These are phyloP conservation scores for Frieseomelitta varia DNA, from an alignment of 1,140 invertebrate genomes.

Conservation along the genomic window DNA sequence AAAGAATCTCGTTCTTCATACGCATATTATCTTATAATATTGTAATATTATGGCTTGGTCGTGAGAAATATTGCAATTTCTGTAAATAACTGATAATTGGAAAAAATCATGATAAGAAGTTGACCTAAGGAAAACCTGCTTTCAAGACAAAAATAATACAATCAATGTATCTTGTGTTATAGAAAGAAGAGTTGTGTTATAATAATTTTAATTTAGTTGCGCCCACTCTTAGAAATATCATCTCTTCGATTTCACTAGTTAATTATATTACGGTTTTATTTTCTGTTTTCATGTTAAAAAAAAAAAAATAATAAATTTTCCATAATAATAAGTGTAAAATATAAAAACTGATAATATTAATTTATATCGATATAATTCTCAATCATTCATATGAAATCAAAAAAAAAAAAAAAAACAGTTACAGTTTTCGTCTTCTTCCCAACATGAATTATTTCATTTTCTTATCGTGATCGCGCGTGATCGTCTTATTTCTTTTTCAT, in stretches of 20 bases:
- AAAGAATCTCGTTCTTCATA: not conserved
- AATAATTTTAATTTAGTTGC: no score
- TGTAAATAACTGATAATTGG: not conserved
- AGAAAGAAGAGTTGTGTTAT: not conserved
- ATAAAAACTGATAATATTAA: not conserved
- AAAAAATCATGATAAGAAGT: not conserved
- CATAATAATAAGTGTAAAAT: not conserved
- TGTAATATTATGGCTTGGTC: not conserved
- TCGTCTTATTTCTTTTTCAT: not conserved
- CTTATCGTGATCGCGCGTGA: not conserved
- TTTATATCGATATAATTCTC: not conserved
- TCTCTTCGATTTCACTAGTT: no score
- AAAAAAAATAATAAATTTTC: not conserved
- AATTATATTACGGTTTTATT: no score
- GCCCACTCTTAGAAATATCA: no score
- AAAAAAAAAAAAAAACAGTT: not conserved
- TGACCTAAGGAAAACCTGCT: not conserved
- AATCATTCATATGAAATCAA: not conserved
- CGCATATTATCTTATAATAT: not conserved
- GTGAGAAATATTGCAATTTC: not conserved
- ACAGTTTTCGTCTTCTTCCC: not conserved
- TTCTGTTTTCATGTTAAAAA: no score
- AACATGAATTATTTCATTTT: not conserved
- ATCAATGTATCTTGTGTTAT: not conserved
- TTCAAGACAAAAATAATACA: not conserved